These are phyloP conservation scores for Pavo muticus DNA, from an alignment of 2,113 vertebrate species.

Conservation along the genomic window DNA sequence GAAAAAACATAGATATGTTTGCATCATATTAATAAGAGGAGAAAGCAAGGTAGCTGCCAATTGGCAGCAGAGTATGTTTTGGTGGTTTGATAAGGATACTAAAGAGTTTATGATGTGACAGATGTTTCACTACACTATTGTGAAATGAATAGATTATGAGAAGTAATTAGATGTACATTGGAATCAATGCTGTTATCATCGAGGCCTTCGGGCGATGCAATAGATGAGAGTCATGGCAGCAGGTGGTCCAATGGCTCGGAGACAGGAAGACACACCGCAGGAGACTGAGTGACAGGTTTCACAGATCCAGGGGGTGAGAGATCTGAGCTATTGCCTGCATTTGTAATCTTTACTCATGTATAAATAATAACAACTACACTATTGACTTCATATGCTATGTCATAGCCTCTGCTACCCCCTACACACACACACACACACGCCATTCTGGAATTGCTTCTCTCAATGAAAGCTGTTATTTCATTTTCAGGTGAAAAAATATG, in stretches of 20 bases:
- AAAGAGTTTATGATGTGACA: constrained; percentile 94
- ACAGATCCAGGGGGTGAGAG: constrained; percentile 88
- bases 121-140: constrained; percentile 97
- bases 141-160: constrained; percentile 99
- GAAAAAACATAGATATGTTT: constrained; percentile 79
- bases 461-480: constrained; percentile 40
- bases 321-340: constrained; percentile 89
- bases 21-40: constrained; percentile 83
- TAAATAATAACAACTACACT: constrained; percentile 89
- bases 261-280: constrained; percentile 89
- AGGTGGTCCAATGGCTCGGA: constrained; percentile 89
- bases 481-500: constrained; percentile 46
- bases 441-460: constrained; percentile 37
- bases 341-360: constrained; percentile 90
- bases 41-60: constrained; percentile 81
- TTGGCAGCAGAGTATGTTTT: constrained; percentile 85
- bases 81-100: constrained; percentile 90
- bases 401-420: constrained; percentile 79
- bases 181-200: constrained; percentile 98
- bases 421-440: not conserved
- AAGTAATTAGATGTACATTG: constrained; percentile 99
- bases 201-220: constrained; percentile 92
- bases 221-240: constrained; percentile 90
- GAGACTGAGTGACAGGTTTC: constrained; percentile 92
- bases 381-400: constrained; percentile 88